Evolutionary conservation across 2,113 vertebrate species (phyloP).

Genomic region (Sitta europaea): DNA sequence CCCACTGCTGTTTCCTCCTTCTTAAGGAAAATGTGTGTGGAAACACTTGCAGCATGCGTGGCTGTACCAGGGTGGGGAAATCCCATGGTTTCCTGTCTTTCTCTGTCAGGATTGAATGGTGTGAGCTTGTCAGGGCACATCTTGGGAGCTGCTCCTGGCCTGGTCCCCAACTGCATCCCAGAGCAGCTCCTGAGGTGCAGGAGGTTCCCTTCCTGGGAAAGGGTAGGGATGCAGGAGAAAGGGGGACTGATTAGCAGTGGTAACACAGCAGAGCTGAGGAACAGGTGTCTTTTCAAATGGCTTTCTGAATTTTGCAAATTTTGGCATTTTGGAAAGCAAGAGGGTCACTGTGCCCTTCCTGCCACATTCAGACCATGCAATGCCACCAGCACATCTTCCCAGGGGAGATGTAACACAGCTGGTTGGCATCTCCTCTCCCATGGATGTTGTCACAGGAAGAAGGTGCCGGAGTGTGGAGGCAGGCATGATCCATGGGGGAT

Average conservation of each 20-base stretch:
- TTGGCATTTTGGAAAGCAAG: background rate
- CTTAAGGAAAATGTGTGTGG: background rate
- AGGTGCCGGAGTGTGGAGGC: background rate
- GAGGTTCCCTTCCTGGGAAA: too few relatives aligned
- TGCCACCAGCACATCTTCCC: background rate
- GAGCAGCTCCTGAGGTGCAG: background rate
- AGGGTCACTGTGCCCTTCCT: background rate
- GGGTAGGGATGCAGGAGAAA: background rate
- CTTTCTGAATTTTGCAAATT: background rate
- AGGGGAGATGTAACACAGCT: rapidly evolving
- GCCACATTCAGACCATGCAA: rapidly evolving
- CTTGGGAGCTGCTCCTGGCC: background rate
- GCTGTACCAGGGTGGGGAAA: background rate
- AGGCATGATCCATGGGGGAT: background rate
- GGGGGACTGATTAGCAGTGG: background rate
- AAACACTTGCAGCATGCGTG: rapidly evolving
- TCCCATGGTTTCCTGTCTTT: background rate
- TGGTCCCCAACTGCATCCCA: background rate
- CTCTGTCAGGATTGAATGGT: background rate
- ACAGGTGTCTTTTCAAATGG: rapidly evolving
- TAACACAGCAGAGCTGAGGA: background rate
- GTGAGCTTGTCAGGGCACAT: background rate
- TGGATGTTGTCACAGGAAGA: background rate
- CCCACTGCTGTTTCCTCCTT: background rate
- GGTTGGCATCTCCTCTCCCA: rapidly evolving